Base-by-base conservation (phyloP, 1,140 invertebrate species). In the Tigriopus japonicus region DNA sequence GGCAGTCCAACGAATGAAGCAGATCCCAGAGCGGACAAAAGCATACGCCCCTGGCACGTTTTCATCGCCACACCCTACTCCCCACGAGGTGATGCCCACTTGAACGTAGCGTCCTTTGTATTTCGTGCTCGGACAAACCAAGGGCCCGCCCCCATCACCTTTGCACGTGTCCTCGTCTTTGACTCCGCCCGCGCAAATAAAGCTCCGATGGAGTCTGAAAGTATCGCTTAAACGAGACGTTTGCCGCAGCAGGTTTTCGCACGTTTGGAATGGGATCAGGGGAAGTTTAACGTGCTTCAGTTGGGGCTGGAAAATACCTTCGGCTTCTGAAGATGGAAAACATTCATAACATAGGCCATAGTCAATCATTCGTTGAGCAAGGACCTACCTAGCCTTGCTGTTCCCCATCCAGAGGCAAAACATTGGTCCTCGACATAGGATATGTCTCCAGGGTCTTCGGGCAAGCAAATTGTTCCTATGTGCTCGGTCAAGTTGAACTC, bases 351-450 rank as follows among this genome's bases (percentile, higher is more conserved):
- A 35, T 35, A 5, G 9, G 3, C 28, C 28, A 35, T 35, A 9
- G 9, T 35, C 9, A 35, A 9, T 3, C 3, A 35, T 35, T 9
- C 3, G 28, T 35, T 9, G n/a, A n/a, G n/a, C n/a, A n/a, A n/a
- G n/a, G n/a, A n/a, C n/a, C 75, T 72, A 62, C 76, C 77, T 59
- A 79, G 79, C 42, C 72, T 70, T 61, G 80, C 73, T 68, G 85
- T 87, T 28, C 86, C 86, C 86, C 86, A 90, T 15, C 86, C 86
- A 59, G 79, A 85, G 19, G 83, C 85, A 56, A 80, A 78, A 68
- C 87, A 90, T 0, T 42, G 42, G 24, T 23, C 15, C 9, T 35
- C 28, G 28, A 9, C 55, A 45, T 59, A 59, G 15, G 51, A 42
- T 14, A 42, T 40, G 28, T 35, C 28, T 35, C 28, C 28, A 35